phyloP scores from a whole-genome alignment of 2,888 invertebrate genomes.

The Biston betularia region DNA sequence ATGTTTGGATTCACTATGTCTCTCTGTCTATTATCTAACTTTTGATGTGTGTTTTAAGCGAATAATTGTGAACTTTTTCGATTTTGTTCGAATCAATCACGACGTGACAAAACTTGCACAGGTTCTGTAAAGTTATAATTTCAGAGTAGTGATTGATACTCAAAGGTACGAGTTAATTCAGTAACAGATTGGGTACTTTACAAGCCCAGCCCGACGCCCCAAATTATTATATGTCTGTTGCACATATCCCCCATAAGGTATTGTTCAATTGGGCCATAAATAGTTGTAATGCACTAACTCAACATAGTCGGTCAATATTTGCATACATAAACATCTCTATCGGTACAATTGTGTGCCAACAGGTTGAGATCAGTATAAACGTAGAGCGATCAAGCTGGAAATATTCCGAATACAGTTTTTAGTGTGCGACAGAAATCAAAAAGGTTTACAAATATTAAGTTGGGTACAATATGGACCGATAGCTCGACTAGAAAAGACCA shows the following conservation, averaged over 20 bases:
- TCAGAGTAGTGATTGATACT: neutral
- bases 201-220: conserved; percentile 1
- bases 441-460: conserved; percentile 37
- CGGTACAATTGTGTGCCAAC: conserved; percentile 8
- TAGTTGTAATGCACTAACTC: conserved; percentile 1
- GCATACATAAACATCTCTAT: neutral
- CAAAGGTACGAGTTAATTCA: neutral
- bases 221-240: neutral
- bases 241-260: conserved; percentile 7
- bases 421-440: conserved; percentile 23
- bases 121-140: neutral
- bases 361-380: neutral
- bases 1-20: conserved; percentile 24
- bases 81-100: conserved; percentile 8
- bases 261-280: conserved; percentile 4
- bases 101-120: conserved; percentile 2
- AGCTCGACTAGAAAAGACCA: conserved; percentile 25
- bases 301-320: conserved; percentile 10
- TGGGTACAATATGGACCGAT: conserved; percentile 41
- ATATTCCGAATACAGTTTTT: neutral
- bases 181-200: neutral
- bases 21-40: conserved; percentile 27
- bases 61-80: conserved; percentile 37
- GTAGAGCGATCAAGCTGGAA: neutral
- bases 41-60: conserved; percentile 29